phyloP scores from a whole-genome alignment of 2,888 invertebrate genomes.

The Drosophila demipolita region DNA sequence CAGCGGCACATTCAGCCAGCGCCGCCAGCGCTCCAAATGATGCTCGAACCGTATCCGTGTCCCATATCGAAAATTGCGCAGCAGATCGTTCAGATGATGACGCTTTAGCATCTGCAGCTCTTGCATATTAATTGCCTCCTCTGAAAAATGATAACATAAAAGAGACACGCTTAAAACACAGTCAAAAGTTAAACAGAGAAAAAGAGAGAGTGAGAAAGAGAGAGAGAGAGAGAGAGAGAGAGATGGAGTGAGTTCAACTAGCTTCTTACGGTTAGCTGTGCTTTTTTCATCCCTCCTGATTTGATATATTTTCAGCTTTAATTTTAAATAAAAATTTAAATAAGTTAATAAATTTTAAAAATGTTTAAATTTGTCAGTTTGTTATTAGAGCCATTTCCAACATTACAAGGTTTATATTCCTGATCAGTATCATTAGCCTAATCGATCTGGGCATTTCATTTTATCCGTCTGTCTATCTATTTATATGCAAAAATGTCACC shows the following conservation, averaged over 20 bases:
- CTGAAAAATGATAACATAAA: conserved; percentile 38
- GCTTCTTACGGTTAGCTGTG: not conserved
- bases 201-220: not conserved
- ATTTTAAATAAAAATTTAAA: not conserved
- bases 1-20: conserved; percentile 73
- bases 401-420: not conserved
- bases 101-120: conserved; percentile 78
- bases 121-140: conserved; percentile 75
- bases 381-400: not conserved
- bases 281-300: not conserved
- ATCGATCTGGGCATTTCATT: not conserved
- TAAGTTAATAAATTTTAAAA: not conserved
- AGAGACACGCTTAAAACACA: not conserved
- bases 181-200: not conserved
- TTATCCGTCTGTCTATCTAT: not conserved
- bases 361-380: not conserved
- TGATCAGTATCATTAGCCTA: not conserved
- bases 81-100: conserved; percentile 66
- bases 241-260: not conserved
- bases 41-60: conserved; percentile 81
- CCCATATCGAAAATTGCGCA: conserved; percentile 72
- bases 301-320: not conserved
- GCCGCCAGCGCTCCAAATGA: conserved; percentile 79
- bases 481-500: not conserved
- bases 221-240: not conserved